phyloP scores from a whole-genome alignment of 2,888 invertebrate species.

The Latheticus oryzae region DNA sequence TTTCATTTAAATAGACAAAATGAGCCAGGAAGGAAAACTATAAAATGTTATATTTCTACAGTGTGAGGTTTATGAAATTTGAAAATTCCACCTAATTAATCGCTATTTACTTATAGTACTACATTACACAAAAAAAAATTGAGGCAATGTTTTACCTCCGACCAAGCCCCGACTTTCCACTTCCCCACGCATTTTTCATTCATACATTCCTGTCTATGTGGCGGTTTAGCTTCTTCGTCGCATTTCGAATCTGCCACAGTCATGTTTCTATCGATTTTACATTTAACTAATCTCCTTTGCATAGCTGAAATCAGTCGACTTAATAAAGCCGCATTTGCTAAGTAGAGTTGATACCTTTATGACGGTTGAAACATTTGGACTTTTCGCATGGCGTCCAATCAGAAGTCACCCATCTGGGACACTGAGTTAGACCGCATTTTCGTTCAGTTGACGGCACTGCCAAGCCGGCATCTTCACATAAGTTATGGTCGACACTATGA shows the following conservation, averaged over 20 bases:
- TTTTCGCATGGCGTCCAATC: constrained; percentile 80
- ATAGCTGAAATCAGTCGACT: constrained; percentile 68
- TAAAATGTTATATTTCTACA: too few relatives aligned
- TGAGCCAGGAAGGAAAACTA: too few relatives aligned
- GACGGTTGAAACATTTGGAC: constrained; percentile 80
- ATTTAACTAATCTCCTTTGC: constrained; percentile 76
- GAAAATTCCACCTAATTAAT: too few relatives aligned
- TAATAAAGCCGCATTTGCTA: too few relatives aligned
- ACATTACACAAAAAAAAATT: too few relatives aligned
- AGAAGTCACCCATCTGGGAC: constrained; percentile 78
- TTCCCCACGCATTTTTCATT: constrained; percentile 87
- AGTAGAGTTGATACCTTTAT: too few relatives aligned
- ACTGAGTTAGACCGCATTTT: constrained; percentile 75
- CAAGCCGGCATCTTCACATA: constrained; percentile 79
- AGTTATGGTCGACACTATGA: constrained; percentile 72
- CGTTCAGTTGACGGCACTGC: constrained; percentile 73
- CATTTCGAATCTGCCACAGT: constrained; percentile 70
- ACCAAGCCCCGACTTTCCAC: constrained; percentile 95
- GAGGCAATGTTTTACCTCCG: too few relatives aligned
- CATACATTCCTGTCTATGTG: constrained; percentile 82
- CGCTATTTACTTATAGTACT: too few relatives aligned
- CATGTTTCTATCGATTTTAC: constrained; percentile 66
- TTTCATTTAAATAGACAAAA: too few relatives aligned
- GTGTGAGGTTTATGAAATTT: too few relatives aligned
- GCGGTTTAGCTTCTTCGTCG: constrained; percentile 78